phyloP scores from a whole-genome alignment of 2,888 invertebrate genomes.

The Heliconius charithonia region DNA sequence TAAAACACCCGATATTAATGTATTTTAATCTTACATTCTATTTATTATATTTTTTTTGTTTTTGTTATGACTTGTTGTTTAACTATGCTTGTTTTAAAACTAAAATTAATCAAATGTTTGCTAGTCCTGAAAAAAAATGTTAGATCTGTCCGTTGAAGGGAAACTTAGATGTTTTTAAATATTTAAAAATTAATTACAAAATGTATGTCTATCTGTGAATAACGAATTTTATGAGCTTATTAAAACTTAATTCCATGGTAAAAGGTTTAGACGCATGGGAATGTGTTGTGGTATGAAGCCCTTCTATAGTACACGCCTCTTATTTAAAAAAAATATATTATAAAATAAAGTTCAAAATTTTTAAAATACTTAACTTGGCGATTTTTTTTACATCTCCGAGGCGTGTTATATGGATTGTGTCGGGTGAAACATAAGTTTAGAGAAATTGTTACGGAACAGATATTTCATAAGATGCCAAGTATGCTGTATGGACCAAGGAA shows the following conservation, averaged over 20 bases:
- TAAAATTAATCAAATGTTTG: constrained; percentile 62
- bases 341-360: not conserved
- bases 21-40: constrained; percentile 59
- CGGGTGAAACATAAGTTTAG: constrained; percentile 48
- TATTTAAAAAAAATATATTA: constrained; percentile 7
- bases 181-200: constrained; percentile 59
- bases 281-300: constrained; percentile 59
- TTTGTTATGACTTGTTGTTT: constrained; percentile 71
- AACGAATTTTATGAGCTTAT: constrained; percentile 84
- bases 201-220: constrained; percentile 77
- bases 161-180: constrained; percentile 72
- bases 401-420: constrained; percentile 50
- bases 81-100: constrained; percentile 65
- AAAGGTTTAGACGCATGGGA: constrained; percentile 59
- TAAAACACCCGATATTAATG: constrained; percentile 50
- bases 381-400: constrained; percentile 21
- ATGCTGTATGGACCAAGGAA: constrained; percentile 80
- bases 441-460: constrained; percentile 53
- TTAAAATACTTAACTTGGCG: not conserved
- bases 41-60: constrained; percentile 60
- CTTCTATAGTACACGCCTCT: constrained; percentile 69
- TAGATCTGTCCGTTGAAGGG: constrained; percentile 76
- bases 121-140: constrained; percentile 73
- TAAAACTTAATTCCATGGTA: constrained; percentile 77
- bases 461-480: constrained; percentile 80